phyloP scores from a whole-genome alignment of 2,113 vertebrate species.

The Eira barbara region DNA sequence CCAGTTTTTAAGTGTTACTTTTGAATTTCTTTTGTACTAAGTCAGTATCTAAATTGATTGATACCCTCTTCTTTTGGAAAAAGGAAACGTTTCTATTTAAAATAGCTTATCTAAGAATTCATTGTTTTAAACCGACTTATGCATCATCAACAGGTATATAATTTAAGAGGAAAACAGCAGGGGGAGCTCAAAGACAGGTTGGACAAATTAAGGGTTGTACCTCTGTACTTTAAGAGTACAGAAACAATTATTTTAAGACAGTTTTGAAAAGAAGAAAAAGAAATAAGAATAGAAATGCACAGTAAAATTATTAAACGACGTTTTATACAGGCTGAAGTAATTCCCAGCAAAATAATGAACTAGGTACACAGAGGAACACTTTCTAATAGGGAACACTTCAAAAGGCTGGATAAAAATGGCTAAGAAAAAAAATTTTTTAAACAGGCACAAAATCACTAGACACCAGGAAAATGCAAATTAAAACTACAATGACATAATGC shows the following conservation, averaged over 20 bases:
- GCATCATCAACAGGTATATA: background rate
- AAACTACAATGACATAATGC: background rate
- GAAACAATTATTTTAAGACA: background rate
- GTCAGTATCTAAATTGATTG: background rate
- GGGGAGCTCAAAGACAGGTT: slow-evolving; percentile 74
- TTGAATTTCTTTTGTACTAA: background rate
- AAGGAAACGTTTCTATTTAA: background rate
- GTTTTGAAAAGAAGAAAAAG: background rate
- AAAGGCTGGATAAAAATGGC: background rate
- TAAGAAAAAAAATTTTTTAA: background rate
- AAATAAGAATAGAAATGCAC: background rate
- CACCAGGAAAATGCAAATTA: background rate
- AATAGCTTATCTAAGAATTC: background rate
- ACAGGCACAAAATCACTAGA: background rate
- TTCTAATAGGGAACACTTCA: background rate
- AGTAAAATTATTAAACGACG: background rate
- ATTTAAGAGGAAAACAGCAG: slow-evolving; percentile 60
- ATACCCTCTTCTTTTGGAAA: background rate
- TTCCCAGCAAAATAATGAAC: background rate
- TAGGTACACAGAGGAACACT: background rate
- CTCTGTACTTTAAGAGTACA: background rate
- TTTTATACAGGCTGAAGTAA: background rate
- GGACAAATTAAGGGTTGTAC: background rate
- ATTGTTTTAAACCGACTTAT: background rate
- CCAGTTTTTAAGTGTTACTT: background rate